phyloP scores from a whole-genome alignment of 2,797 vertebrate species.

The Pangasius mekongensis region DNA sequence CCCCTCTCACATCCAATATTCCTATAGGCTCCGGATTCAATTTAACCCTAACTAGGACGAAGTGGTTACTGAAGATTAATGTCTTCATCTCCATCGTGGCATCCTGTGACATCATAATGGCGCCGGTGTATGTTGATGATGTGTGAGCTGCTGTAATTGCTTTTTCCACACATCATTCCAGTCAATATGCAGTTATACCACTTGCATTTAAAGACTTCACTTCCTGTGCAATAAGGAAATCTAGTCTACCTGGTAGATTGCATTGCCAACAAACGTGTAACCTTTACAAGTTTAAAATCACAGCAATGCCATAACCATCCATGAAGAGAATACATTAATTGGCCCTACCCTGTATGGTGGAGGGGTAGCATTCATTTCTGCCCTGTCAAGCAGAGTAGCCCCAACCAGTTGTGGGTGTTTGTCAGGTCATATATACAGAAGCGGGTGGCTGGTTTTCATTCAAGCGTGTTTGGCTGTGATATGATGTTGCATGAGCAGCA shows the following conservation, averaged over 20 bases:
- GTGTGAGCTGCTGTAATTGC: neutral
- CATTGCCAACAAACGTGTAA: neutral
- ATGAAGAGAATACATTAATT: neutral
- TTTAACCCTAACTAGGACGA: neutral
- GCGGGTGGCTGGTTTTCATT: neutral
- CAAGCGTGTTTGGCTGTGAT: neutral
- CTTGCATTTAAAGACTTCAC: neutral
- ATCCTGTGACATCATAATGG: neutral
- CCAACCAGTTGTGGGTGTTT: neutral
- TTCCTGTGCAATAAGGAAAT: neutral
- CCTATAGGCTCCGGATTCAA: neutral
- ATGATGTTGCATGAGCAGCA: neutral
- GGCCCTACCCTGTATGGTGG: too few species aligned
- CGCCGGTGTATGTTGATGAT: neutral
- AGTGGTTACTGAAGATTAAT: conserved; percentile 1
- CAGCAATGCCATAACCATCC: neutral
- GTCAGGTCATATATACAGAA: neutral
- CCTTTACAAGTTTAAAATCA: neutral
- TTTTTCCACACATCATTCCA: neutral
- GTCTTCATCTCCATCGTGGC: too few species aligned
- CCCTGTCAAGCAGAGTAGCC: neutral
- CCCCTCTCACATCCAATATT: neutral
- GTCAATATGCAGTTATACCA: too few species aligned
- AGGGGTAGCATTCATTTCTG: neutral
- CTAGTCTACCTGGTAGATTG: neutral